A percentile compares a stretch with the other conserved stretches of the same genome.
Conservation (phyloP, 2,888 invertebrate species). For the Caenorhabditis sp. region DNA sequence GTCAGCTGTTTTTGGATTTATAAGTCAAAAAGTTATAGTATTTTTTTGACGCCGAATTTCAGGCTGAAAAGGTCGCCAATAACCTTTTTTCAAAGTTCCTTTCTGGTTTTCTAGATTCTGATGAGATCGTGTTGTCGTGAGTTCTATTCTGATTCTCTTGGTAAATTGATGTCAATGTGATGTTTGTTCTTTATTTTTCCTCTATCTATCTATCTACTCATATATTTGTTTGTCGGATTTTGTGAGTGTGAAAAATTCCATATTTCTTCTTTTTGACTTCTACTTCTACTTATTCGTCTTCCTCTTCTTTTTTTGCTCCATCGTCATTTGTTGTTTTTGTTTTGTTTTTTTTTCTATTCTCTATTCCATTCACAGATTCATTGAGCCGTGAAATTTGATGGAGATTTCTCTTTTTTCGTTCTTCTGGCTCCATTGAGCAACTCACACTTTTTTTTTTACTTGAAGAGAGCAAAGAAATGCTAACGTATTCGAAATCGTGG, state of each 20-base stretch:
- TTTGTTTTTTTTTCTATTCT: neutral
- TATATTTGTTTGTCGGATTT: too few species aligned
- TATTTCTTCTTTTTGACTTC: neutral
- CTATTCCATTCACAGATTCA: neutral
- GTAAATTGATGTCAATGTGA: neutral
- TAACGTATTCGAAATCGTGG: conserved; percentile 56
- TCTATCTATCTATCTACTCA: too few species aligned
- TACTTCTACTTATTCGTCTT: neutral
- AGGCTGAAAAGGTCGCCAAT: too few species aligned
- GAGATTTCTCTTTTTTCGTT: neutral
- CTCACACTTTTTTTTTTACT: neutral
- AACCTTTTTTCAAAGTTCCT: too few species aligned
- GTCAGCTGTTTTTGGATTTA: too few species aligned
- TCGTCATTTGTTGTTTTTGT: neutral
- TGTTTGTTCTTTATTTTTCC: conserved; percentile 5
- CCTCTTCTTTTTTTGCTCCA: conserved; percentile 3
- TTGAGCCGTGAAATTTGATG: neutral
- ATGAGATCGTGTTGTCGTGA: too few species aligned
- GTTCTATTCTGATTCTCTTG: too few species aligned
- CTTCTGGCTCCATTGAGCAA: neutral
- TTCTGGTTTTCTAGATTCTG: too few species aligned
- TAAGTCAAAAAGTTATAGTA: too few species aligned
- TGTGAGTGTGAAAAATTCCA: too few species aligned
- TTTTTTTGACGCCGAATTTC: too few species aligned
- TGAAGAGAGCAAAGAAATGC: conserved; percentile 26